Evolutionary conservation across 2,797 vertebrate species (phyloP).

Genomic region (Vultur gryphus): DNA sequence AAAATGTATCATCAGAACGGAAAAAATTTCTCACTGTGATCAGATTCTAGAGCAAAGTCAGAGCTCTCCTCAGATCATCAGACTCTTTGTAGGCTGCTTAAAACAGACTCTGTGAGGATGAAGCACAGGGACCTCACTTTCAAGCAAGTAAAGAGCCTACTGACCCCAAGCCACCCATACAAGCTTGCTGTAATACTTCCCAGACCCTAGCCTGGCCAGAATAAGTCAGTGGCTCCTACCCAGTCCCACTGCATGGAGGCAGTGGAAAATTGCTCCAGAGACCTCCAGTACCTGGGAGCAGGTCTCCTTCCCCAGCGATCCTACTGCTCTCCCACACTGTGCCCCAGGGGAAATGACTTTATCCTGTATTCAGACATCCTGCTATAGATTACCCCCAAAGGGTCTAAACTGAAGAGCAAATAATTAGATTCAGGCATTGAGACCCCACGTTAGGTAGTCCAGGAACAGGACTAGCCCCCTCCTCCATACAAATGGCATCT

Average conservation of each 20-base stretch:
- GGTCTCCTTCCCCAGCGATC: neutral
- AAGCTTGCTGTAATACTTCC: neutral
- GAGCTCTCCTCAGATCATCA: neutral
- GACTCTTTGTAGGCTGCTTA: neutral
- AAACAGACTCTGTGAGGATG: neutral
- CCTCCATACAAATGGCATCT: neutral
- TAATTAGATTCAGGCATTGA: neutral
- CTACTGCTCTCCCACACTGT: neutral
- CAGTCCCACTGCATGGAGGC: neutral
- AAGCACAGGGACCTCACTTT: neutral
- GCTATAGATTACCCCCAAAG: neutral
- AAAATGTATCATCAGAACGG: neutral
- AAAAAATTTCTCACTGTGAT: neutral
- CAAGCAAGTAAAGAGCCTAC: neutral
- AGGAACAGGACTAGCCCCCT: neutral
- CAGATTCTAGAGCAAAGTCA: neutral
- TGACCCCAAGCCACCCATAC: neutral
- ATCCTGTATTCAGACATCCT: neutral
- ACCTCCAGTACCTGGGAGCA: neutral
- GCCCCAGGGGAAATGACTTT: neutral
- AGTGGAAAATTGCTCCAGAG: neutral
- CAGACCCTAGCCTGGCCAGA: neutral
- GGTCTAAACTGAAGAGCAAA: neutral
- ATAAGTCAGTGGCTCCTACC: neutral
- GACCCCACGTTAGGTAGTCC: accelerated